phyloP scores from a whole-genome alignment of 2,797 vertebrate species.

The Tolypeutes matacus region DNA sequence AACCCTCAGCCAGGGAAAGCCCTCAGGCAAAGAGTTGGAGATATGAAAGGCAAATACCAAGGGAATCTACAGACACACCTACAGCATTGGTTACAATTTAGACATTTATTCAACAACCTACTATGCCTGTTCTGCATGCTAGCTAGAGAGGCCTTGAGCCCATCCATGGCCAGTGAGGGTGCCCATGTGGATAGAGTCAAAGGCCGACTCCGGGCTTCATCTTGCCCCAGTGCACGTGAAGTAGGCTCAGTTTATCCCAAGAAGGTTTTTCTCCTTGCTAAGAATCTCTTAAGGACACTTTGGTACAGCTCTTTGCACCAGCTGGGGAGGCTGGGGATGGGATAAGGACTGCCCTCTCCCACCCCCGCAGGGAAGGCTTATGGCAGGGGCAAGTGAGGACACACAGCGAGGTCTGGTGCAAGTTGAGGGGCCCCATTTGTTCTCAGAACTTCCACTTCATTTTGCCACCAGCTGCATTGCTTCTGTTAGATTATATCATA shows the following conservation, averaged over 20 bases:
- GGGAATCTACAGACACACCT: not conserved
- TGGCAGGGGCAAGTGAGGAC: not conserved
- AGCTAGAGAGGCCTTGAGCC: not conserved
- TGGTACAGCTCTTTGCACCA: not conserved
- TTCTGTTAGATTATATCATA: not conserved
- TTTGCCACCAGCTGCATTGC: not conserved
- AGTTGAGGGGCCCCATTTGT: not conserved
- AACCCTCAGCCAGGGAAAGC: not conserved
- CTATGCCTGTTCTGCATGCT: not conserved
- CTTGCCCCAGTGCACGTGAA: not conserved
- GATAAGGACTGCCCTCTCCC: not conserved
- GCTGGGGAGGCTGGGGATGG: not conserved
- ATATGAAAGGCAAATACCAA: not conserved
- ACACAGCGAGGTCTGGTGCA: not conserved
- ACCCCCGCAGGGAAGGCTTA: not conserved
- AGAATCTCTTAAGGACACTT: not conserved
- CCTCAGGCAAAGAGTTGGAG: not conserved
- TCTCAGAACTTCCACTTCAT: not conserved
- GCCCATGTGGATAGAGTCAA: not conserved
- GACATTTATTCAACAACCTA: not conserved
- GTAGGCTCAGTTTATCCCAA: not conserved
- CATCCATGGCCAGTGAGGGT: not conserved
- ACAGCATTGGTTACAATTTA: not conserved
- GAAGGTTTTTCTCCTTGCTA: too few species aligned
- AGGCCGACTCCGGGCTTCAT: not conserved